phyloP scores from a whole-genome alignment of 2,113 vertebrate genomes.

The Rousettus leschenaultii region DNA sequence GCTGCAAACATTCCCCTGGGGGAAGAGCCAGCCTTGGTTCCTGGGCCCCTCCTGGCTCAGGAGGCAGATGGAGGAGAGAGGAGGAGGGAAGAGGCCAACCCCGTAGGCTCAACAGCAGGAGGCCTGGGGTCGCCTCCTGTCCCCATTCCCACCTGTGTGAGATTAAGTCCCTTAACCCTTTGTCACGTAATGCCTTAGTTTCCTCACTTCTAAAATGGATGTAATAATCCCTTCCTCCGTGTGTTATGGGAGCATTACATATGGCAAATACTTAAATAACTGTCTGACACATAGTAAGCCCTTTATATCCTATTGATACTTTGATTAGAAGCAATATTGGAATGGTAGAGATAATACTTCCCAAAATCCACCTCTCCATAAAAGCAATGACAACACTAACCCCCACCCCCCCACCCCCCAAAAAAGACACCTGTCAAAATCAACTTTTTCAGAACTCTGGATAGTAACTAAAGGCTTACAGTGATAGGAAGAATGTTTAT shows the following conservation, averaged over 20 bases:
- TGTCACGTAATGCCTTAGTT: not conserved
- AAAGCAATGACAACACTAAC: not conserved
- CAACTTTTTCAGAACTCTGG: not conserved
- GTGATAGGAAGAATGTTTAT: not conserved
- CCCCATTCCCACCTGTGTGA: not conserved
- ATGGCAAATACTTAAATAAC: not conserved
- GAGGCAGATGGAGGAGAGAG: not conserved
- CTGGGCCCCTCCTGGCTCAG: not conserved
- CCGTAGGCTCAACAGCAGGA: not conserved
- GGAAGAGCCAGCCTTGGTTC: not conserved
- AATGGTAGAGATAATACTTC: not conserved
- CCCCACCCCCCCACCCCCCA: not conserved
- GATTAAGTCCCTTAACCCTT: not conserved
- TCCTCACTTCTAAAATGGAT: not conserved
- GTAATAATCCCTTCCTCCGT: not conserved
- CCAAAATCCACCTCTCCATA: not conserved
- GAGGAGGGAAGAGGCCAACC: not conserved
- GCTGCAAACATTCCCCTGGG: not conserved
- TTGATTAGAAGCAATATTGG: not conserved
- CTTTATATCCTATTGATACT: not conserved
- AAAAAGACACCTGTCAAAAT: not conserved
- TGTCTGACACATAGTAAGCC: not conserved
- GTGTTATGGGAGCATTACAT: not conserved
- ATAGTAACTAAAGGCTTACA: not conserved
- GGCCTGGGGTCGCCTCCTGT: not conserved